A percentile compares a stretch with the other conserved stretches of the same genome.
Evolutionary conservation across 1,140 invertebrate species (phyloP).

Genomic region (Drosophila sturtevanti): DNA sequence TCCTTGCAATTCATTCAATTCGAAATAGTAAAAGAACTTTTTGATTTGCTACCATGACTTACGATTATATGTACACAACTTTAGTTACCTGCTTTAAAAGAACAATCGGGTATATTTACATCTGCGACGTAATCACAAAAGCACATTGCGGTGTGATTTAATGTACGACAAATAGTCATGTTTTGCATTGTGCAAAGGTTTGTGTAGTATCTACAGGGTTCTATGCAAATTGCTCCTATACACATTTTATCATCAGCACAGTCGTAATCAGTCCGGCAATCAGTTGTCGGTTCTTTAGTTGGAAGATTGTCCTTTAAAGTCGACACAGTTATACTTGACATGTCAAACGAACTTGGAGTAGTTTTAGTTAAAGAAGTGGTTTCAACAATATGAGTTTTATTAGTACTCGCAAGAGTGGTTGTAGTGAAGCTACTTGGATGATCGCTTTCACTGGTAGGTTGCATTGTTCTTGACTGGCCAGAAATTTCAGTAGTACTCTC

Average conservation of each 20-base stretch:
- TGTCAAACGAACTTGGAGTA: conserved; percentile 16
- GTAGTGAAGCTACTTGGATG: no score
- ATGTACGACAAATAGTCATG: conserved; percentile 82
- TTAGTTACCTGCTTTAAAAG: conserved; percentile 85
- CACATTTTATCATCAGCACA: conserved; percentile 85
- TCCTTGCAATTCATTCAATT: conserved; percentile 73
- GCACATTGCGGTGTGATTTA: conserved; percentile 84
- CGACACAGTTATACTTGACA: conserved; percentile 30
- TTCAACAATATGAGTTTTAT: no score
- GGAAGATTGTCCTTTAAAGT: conserved; percentile 1
- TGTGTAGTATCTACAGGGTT: conserved; percentile 84
- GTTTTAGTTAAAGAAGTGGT: conserved; percentile 19
- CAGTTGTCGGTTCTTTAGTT: conserved; percentile 12
- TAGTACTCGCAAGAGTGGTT: no score
- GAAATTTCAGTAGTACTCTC: no score
- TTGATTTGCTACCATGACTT: conserved; percentile 22
- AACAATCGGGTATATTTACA: conserved; percentile 83
- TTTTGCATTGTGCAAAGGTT: conserved; percentile 65
- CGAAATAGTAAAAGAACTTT: conserved; percentile 42
- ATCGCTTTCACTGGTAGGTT: no score
- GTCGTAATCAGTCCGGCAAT: conserved; percentile 77
- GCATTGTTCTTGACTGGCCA: no score
- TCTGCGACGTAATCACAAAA: conserved; percentile 82
- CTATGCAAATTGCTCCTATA: conserved; percentile 83
- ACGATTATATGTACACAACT: conserved; percentile 63